Percentiles rank a stretch among this genome's conserved stretches.
phyloP scores from a whole-genome alignment of 2,113 vertebrate species.

The Scortum barcoo region DNA sequence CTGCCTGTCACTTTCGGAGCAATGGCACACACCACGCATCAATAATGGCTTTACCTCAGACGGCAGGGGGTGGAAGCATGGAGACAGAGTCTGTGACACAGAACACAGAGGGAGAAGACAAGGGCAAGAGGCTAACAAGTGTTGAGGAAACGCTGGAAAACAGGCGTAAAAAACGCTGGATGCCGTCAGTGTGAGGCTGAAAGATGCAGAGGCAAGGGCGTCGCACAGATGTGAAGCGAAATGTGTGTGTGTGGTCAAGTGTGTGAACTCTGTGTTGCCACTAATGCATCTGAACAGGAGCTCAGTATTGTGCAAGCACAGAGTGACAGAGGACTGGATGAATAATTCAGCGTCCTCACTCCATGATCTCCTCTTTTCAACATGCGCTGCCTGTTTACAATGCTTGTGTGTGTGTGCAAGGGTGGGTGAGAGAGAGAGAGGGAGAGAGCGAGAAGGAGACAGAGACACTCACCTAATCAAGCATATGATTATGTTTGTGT shows the following conservation, averaged over 20 bases:
- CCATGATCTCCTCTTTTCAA: constrained; percentile 59
- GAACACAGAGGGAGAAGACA: constrained; percentile 31
- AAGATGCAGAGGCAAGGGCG: constrained; percentile 10
- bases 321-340: constrained; percentile 54
- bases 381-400: constrained; percentile 27
- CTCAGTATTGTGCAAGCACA: constrained; percentile 48
- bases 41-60: constrained; percentile 29
- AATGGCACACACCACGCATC: constrained; percentile 39
- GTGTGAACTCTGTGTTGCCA: constrained; percentile 50
- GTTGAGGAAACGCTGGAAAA: neutral
- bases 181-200: constrained; percentile 4
- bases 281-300: constrained; percentile 59
- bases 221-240: neutral
- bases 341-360: constrained; percentile 72
- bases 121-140: constrained; percentile 48
- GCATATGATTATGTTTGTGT: constrained; percentile 30
- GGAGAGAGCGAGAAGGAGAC: neutral
- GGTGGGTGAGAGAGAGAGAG: neutral
- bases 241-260: constrained; percentile 43
- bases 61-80: constrained; percentile 12
- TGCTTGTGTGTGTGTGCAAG: constrained; percentile 13
- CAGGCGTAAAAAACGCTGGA: constrained; percentile 20
- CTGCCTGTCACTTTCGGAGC: constrained; percentile 55
- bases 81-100: constrained; percentile 37
- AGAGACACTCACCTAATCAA: constrained; percentile 16